These are phyloP conservation scores for Leucopsar rothschildi DNA, from an alignment of 2,113 vertebrate species.

Conservation along the genomic window DNA sequence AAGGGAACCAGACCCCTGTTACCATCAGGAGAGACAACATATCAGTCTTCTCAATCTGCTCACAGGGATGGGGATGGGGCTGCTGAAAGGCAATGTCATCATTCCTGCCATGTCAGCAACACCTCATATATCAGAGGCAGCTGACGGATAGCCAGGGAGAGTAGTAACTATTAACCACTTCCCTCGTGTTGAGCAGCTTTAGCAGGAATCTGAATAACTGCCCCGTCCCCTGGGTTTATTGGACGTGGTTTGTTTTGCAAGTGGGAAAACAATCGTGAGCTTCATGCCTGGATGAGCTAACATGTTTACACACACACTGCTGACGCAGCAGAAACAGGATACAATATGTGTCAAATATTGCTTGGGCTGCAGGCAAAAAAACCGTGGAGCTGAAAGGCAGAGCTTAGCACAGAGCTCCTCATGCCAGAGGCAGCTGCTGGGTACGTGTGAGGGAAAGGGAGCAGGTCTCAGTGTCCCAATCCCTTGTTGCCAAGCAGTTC, in stretches of 20 bases:
- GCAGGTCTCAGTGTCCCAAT: too few relatives aligned
- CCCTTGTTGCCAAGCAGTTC: not conserved
- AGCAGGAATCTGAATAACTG: not conserved
- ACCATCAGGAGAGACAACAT: not conserved
- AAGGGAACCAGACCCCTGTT: not conserved
- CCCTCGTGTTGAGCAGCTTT: not conserved
- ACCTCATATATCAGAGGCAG: not conserved
- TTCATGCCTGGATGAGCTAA: conserved; percentile 5
- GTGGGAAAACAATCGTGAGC: not conserved
- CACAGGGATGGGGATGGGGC: not conserved
- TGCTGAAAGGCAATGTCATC: conserved; percentile 29
- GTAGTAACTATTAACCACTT: conserved; percentile 43
- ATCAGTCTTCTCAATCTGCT: not conserved
- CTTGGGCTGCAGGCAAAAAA: conserved; percentile 36
- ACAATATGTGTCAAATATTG: conserved; percentile 37
- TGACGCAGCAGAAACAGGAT: not conserved
- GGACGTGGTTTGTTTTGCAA: conserved; percentile 25
- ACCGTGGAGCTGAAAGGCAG: conserved; percentile 8
- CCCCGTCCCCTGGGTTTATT: not conserved
- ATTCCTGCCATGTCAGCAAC: conserved; percentile 43
- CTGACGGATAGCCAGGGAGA: not conserved
- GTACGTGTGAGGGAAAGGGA: not conserved
- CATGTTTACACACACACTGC: conserved; percentile 22
- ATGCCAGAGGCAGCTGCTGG: not conserved
- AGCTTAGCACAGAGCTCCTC: not conserved